phyloP scores from a whole-genome alignment of 2,113 vertebrate species.

The Hippoglossus stenolepis region DNA sequence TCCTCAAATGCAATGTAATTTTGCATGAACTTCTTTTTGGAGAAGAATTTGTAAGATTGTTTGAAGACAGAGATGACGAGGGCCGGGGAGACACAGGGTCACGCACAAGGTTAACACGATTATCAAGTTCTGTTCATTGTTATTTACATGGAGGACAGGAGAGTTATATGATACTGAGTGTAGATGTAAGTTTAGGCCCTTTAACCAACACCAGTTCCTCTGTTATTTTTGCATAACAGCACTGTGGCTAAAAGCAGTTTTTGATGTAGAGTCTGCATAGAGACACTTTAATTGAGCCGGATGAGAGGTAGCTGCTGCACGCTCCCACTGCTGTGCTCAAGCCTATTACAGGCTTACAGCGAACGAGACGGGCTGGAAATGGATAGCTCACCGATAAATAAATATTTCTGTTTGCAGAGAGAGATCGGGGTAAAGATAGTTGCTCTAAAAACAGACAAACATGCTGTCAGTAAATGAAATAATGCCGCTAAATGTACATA shows the following conservation, averaged over 20 bases:
- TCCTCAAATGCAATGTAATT: no score
- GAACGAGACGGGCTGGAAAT: conserved; percentile 40
- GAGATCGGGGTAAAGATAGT: background rate
- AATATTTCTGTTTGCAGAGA: conserved; percentile 3
- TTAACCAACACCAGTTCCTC: background rate
- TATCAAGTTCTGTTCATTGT: background rate
- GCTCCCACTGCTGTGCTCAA: conserved; percentile 45
- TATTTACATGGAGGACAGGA: background rate
- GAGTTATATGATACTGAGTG: background rate
- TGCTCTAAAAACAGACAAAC: background rate
- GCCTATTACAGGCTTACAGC: conserved; percentile 69
- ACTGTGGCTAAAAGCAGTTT: background rate
- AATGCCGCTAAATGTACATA: background rate
- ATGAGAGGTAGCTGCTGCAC: conserved; percentile 24
- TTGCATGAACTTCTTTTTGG: no score
- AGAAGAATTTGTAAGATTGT: background rate
- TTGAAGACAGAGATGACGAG: background rate
- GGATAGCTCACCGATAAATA: conserved; percentile 5
- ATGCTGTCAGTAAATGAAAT: background rate
- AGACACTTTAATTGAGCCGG: conserved; percentile 18
- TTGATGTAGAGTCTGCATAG: background rate
- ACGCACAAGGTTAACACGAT: background rate
- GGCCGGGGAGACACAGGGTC: background rate
- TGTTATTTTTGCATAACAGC: background rate
- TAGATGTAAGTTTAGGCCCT: background rate